Conservation (phyloP, 1,140 invertebrate species). For the Cherax destructor region DNA sequence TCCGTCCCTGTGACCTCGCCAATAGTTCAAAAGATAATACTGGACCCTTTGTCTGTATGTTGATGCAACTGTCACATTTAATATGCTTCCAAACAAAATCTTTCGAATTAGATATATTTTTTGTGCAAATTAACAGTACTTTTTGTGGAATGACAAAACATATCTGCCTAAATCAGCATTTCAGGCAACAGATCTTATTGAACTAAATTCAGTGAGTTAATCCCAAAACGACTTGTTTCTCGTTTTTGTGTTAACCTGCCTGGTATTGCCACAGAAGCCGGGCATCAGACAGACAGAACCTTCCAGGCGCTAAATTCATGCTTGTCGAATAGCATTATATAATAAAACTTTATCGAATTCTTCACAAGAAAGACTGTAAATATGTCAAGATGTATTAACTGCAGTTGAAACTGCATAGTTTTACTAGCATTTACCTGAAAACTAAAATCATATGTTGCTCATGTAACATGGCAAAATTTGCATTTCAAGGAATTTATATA, state of each 20-base stretch:
- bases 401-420: too few relatives aligned
- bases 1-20: neutral
- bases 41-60: slow-evolving; percentile 54
- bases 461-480: too few relatives aligned
- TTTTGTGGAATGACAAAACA: neutral
- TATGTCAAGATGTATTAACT: neutral
- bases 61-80: neutral
- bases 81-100: neutral
- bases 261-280: slow-evolving; percentile 1
- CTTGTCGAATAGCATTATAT: neutral
- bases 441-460: too few relatives aligned
- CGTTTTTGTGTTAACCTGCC: slow-evolving; percentile 25
- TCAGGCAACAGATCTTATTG: slow-evolving; percentile 58
- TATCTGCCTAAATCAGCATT: slow-evolving; percentile 27
- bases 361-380: neutral
- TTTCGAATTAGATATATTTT: neutral
- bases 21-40: slow-evolving; percentile 46
- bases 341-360: neutral
- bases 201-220: slow-evolving; percentile 21
- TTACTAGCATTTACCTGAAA: too few relatives aligned
- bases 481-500: too few relatives aligned
- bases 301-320: neutral
- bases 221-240: slow-evolving; percentile 6
- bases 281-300: neutral
- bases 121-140: neutral